Percentiles rank a stretch among this genome's conserved stretches.
Conservation (phyloP, 2,888 invertebrate genomes). For the Cheilosia urbana region DNA sequence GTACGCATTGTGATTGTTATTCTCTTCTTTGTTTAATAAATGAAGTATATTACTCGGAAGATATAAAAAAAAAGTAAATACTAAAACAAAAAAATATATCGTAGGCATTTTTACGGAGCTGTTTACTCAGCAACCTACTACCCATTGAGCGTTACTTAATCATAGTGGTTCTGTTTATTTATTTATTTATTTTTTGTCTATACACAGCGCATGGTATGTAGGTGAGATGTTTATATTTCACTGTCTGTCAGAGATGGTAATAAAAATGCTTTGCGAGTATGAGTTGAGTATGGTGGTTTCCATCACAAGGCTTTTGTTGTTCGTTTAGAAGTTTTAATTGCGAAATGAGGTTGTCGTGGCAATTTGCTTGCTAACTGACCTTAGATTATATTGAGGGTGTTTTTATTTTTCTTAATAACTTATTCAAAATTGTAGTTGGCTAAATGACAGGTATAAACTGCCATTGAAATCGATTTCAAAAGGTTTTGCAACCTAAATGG, state of each 20-base stretch:
- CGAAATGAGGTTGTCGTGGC: background rate
- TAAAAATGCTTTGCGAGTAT: background rate
- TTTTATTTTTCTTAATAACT: too few species aligned
- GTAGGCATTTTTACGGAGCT: background rate
- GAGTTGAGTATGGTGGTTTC: background rate
- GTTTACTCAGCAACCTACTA: background rate
- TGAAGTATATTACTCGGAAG: slow-evolving; percentile 5
- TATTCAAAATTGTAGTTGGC: too few species aligned
- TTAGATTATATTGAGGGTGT: too few species aligned
- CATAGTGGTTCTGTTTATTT: slow-evolving; percentile 8
- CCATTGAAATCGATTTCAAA: too few species aligned
- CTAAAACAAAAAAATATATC: background rate
- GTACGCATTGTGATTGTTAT: slow-evolving; percentile 9
- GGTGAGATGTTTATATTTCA: slow-evolving; percentile 14
- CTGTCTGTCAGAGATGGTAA: background rate
- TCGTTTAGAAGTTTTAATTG: background rate
- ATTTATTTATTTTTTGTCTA: background rate
- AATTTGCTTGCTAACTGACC: background rate
- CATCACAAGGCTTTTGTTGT: background rate
- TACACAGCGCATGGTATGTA: background rate
- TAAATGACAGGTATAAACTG: too few species aligned
- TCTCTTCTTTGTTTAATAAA: slow-evolving; percentile 28
- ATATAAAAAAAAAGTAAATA: background rate
- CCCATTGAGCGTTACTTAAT: slow-evolving; percentile 2
- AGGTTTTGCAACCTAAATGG: too few species aligned